These are phyloP conservation scores for Pedetes capensis DNA, from an alignment of 2,113 vertebrate genomes.

Conservation along the genomic window DNA sequence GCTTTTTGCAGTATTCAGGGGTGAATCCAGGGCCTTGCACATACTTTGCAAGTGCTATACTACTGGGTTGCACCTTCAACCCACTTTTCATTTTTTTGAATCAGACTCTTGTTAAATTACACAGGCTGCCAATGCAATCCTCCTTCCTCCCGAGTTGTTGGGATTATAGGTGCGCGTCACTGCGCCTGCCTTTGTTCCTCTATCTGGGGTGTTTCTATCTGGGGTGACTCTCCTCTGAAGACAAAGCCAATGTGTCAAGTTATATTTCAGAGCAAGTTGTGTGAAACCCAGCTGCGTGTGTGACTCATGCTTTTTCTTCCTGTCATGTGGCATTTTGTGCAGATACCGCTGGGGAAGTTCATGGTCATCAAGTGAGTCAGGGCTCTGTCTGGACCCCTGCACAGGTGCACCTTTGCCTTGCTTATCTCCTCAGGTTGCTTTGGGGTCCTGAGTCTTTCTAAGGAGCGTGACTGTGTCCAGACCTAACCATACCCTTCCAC, in stretches of 20 bases:
- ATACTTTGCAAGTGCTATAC: too few relatives aligned
- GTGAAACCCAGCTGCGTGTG: not conserved
- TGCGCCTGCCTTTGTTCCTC: not conserved
- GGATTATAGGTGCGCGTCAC: too few relatives aligned
- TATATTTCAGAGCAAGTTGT: fast-evolving
- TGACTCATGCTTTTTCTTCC: fast-evolving
- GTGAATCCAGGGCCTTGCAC: too few relatives aligned
- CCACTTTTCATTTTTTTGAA: too few relatives aligned
- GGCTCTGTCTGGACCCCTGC: not conserved
- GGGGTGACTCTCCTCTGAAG: not conserved
- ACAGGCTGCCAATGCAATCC: too few relatives aligned
- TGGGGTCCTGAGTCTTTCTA: fast-evolving
- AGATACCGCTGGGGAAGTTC: not conserved
- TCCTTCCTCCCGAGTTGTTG: too few relatives aligned
- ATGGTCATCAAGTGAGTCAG: fast-evolving
- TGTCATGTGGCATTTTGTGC: fast-evolving
- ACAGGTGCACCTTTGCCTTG: not conserved
- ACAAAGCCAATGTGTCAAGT: fast-evolving
- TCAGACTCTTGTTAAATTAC: too few relatives aligned
- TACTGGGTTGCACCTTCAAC: too few relatives aligned
- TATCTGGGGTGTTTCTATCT: not conserved
- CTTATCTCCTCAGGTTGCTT: fast-evolving
- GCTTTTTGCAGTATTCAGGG: too few relatives aligned
- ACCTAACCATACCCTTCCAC: too few relatives aligned
- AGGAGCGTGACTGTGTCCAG: fast-evolving